Percentiles rank a stretch among this genome's conserved stretches.
Conservation (phyloP, 2,113 vertebrate genomes). For the Tetraodon nigroviridis region DNA sequence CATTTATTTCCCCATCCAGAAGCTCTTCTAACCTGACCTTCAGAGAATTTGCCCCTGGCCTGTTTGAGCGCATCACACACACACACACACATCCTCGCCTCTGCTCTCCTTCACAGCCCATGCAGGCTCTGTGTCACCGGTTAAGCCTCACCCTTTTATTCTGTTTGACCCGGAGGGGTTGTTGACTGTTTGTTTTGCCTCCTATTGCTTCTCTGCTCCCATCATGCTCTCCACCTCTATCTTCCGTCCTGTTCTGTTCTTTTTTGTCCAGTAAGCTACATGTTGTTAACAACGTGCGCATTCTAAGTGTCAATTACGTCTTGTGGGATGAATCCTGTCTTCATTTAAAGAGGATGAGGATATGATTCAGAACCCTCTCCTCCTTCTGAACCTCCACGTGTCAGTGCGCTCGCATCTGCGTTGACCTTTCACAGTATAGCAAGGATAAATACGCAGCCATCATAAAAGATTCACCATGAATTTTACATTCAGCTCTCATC, state of each 20-base stretch:
- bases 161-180: no score
- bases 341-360: conserved; percentile 5
- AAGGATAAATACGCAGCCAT: conserved; percentile 8
- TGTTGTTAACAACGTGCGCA: conserved; percentile 32
- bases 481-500: conserved; percentile 12
- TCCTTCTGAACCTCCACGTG: no score
- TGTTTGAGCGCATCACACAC: conserved; percentile 30
- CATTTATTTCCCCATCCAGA: conserved; percentile 9
- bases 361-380: conserved; percentile 18
- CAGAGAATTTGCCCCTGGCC: conserved; percentile 8
- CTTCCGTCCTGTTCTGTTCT: conserved; percentile 14
- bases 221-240: conserved; percentile 1
- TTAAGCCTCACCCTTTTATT: no score
- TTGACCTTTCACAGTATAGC: conserved; percentile 2
- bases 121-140: no score
- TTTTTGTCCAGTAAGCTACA: conserved; percentile 15
- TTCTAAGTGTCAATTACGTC: conserved; percentile 35
- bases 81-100: conserved; percentile 20
- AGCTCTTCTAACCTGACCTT: conserved; percentile 16
- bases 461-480: conserved; percentile 2
- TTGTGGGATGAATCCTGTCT: conserved; percentile 21
- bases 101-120: background rate
- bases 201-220: background rate
- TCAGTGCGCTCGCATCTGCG: no score
- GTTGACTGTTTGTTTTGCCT: conserved; percentile 8